Conservation (phyloP, 2,797 vertebrate species). For the Acanthiza pusilla region DNA sequence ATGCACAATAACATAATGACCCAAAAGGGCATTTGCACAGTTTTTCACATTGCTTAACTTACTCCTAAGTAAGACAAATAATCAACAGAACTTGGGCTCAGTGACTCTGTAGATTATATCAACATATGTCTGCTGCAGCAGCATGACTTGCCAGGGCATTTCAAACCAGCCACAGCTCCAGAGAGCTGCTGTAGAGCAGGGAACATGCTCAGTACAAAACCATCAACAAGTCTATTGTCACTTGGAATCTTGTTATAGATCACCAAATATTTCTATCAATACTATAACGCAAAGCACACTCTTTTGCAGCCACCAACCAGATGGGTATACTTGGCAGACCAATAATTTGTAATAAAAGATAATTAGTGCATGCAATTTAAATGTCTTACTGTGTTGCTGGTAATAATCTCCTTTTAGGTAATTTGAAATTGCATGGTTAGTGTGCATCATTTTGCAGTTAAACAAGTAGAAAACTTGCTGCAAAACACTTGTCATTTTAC, state of each 20-base stretch:
- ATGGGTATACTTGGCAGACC: neutral
- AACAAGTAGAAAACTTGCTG: neutral
- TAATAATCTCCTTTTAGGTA: neutral
- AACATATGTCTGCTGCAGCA: constrained; percentile 40
- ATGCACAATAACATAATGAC: constrained; percentile 72
- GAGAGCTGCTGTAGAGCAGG: constrained; percentile 9
- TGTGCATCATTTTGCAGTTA: neutral
- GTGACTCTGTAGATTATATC: constrained; percentile 66
- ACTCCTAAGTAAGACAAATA: constrained; percentile 57
- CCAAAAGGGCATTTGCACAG: constrained; percentile 69
- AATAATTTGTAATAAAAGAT: neutral
- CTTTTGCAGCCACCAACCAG: neutral
- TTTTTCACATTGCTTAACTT: constrained; percentile 73
- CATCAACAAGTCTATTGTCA: neutral
- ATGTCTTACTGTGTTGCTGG: neutral
- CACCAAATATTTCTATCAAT: neutral
- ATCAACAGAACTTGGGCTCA: constrained; percentile 54
- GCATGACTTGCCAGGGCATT: constrained; percentile 55
- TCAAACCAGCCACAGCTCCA: constrained; percentile 56
- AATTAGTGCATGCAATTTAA: neutral
- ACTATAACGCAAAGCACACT: neutral
- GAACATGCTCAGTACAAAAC: neutral
- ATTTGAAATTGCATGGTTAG: neutral
- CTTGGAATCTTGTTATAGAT: neutral
- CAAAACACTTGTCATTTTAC: neutral